These are phyloP conservation scores for Brachymystax lenok DNA, from an alignment of 2,797 vertebrate species.

Conservation along the genomic window DNA sequence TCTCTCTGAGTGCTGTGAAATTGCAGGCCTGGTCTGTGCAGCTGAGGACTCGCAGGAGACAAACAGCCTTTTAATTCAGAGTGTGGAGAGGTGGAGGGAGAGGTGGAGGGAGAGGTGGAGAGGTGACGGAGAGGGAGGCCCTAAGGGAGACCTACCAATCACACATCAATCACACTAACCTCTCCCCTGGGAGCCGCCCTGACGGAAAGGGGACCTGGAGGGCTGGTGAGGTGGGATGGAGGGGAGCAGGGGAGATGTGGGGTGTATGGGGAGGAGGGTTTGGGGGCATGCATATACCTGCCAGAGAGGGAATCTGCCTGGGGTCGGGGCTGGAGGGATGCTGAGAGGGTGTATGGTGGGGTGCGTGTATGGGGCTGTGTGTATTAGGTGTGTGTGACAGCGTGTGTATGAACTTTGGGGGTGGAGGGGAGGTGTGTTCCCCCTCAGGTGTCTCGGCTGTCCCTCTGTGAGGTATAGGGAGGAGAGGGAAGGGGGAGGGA, in stretches of 20 bases:
- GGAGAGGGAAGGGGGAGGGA: not conserved
- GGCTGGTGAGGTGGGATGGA: slow-evolving; percentile 54
- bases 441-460: slow-evolving; percentile 3
- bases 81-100: slow-evolving; percentile 77
- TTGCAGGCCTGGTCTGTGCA: slow-evolving; percentile 79
- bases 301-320: not conserved
- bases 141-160: slow-evolving; percentile 82
- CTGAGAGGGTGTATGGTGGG: slow-evolving; percentile 13
- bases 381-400: not conserved
- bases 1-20: slow-evolving; percentile 81
- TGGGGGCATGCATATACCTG: slow-evolving; percentile 33
- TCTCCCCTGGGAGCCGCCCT: slow-evolving; percentile 72
- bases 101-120: slow-evolving; percentile 78
- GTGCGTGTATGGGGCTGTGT: slow-evolving; percentile 15
- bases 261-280: slow-evolving; percentile 19
- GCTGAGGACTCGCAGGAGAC: slow-evolving; percentile 84
- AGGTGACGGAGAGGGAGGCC: slow-evolving; percentile 80
- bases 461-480: not conserved
- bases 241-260: slow-evolving; percentile 46
- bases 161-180: slow-evolving; percentile 84
- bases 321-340: not conserved
- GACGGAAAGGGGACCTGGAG: slow-evolving; percentile 53
- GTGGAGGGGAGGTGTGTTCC: not conserved
- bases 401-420: not conserved
- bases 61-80: slow-evolving; percentile 87